Conservation (phyloP, 2,113 vertebrate species). For the Tor tambroides region DNA sequence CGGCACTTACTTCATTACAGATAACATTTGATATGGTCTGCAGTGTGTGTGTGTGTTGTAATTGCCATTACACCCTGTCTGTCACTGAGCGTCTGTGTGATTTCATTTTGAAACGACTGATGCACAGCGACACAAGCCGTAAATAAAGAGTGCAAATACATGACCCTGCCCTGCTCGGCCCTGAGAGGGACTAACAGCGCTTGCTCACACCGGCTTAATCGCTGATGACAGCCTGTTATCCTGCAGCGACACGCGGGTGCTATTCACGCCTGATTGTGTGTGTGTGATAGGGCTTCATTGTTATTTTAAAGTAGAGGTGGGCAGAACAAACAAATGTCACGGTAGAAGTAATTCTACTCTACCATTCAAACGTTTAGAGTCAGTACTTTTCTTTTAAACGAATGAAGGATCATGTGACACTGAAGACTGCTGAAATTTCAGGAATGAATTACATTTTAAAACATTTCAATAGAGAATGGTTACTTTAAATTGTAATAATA, state of each 20-base stretch:
- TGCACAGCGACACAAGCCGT: conserved; percentile 64
- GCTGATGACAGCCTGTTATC: conserved; percentile 64
- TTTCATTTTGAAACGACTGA: conserved; percentile 46
- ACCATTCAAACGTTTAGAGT: neutral
- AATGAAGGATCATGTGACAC: neutral
- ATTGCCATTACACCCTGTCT: conserved; percentile 19
- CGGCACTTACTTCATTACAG: conserved; percentile 16
- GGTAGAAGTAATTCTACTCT: neutral
- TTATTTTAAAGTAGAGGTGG: neutral
- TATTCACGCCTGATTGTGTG: neutral
- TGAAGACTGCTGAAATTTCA: neutral
- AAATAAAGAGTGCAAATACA: conserved; percentile 69
- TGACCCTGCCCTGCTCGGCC: conserved; percentile 51
- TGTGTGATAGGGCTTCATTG: conserved; percentile 21
- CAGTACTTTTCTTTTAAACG: neutral
- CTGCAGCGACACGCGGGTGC: conserved; percentile 54
- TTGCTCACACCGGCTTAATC: conserved; percentile 59
- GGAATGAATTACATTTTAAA: too few relatives aligned
- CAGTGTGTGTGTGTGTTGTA: neutral
- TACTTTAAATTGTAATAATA: neutral
- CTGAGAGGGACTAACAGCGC: conserved; percentile 54
- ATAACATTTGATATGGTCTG: conserved; percentile 15
- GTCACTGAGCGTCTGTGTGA: conserved; percentile 6
- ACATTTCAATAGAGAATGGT: neutral
- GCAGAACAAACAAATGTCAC: neutral